Evolutionary conservation across 2,113 vertebrate species (phyloP).

Genomic region (Xyrauchen texanus): DNA sequence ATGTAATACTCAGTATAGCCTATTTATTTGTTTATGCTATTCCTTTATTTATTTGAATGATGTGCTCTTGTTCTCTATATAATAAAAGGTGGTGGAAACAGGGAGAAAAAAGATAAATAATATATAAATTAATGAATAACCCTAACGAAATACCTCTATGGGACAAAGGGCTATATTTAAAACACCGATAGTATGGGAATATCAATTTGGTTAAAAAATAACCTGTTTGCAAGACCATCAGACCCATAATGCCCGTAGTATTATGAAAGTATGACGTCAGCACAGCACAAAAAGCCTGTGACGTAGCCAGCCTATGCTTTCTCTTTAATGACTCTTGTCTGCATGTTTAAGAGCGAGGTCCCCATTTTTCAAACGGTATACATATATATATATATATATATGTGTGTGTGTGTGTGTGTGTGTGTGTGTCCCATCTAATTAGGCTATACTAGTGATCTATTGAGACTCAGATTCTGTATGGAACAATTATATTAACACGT

Average conservation of each 20-base stretch:
- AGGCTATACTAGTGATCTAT: background rate
- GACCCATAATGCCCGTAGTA: background rate
- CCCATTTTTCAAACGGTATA: too few species aligned
- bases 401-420: too few species aligned
- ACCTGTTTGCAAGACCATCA: background rate
- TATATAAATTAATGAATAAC: too few species aligned
- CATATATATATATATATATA: too few species aligned
- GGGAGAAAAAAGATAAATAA: background rate
- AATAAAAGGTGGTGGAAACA: background rate
- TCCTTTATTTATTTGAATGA: too few species aligned
- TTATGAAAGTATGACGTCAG: background rate
- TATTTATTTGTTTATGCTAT: background rate
- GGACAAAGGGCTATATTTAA: background rate
- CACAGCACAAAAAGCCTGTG: background rate
- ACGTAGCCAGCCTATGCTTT: constrained; percentile 1
- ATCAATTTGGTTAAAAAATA: background rate
- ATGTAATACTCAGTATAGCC: background rate
- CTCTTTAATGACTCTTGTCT: background rate
- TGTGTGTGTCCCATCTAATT: background rate
- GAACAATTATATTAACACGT: background rate
- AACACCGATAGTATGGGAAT: background rate
- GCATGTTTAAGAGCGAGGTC: background rate
- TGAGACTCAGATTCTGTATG: background rate
- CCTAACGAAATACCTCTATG: background rate
- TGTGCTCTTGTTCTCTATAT: too few species aligned